A percentile compares a stretch with the other conserved stretches of the same genome.
Evolutionary conservation across 2,113 vertebrate genomes (phyloP).

Genomic region (Eira barbara): DNA sequence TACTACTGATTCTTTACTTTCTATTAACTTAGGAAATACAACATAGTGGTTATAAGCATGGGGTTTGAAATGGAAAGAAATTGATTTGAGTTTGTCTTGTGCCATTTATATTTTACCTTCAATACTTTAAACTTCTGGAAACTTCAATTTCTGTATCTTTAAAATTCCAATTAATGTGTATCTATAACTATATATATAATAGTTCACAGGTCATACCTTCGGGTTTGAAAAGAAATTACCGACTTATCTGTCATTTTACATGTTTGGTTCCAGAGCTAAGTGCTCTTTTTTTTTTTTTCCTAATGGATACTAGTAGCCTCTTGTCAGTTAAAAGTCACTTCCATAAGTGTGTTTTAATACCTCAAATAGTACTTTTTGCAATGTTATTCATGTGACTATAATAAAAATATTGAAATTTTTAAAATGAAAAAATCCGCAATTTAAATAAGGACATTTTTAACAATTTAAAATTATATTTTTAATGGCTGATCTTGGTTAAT

Average conservation of each 20-base stretch:
- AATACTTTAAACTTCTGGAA: neutral
- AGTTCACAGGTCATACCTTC: neutral
- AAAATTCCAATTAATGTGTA: neutral
- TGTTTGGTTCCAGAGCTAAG: neutral
- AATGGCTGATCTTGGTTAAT: neutral
- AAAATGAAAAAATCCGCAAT: neutral
- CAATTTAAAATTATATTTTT: neutral
- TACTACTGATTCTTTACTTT: neutral
- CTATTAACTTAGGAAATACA: neutral
- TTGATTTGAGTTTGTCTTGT: neutral
- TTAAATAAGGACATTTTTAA: neutral
- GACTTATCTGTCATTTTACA: neutral
- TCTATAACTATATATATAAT: neutral
- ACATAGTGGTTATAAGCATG: neutral
- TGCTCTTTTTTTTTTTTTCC: neutral
- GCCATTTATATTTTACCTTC: neutral
- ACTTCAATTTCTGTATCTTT: neutral
- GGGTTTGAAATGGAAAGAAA: neutral
- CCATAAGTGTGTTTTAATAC: neutral
- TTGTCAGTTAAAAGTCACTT: neutral
- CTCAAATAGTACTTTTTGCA: neutral
- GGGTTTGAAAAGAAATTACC: neutral
- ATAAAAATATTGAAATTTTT: neutral
- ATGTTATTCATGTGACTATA: neutral
- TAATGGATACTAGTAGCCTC: neutral